Conservation (phyloP, 2,113 vertebrate species). For the Cairina moschata region DNA sequence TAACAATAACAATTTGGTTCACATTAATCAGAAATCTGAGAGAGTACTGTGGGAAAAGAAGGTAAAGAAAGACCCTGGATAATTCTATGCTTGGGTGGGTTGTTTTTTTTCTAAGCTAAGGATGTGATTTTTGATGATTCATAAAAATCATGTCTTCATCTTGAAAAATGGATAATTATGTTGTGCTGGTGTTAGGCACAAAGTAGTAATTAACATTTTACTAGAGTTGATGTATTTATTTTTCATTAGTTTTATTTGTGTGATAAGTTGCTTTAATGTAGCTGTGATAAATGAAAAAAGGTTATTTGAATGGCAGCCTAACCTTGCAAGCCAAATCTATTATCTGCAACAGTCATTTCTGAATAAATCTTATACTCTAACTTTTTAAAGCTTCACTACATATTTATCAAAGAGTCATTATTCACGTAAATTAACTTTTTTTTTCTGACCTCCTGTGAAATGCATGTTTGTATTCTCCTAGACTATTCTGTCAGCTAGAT, state of each 20-base stretch:
- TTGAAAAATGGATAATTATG: conserved; percentile 40
- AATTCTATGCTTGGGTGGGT: neutral
- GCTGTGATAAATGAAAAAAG: neutral
- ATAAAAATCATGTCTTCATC: neutral
- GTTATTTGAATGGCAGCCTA: conserved; percentile 9
- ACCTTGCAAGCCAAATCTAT: neutral
- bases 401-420: conserved; percentile 9
- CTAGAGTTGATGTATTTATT: neutral
- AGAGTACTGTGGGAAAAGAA: neutral
- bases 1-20: neutral
- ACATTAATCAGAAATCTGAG: conserved; percentile 1
- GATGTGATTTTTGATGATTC: conserved; percentile 2
- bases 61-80: neutral
- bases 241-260: conserved; percentile 10
- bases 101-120: conserved; percentile 28
- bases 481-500: conserved; percentile 26
- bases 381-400: neutral
- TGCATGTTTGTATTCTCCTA: neutral
- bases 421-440: conserved; percentile 25
- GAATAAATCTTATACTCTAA: neutral
- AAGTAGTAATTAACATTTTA: conserved; percentile 57
- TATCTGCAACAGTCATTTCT: neutral
- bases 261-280: conserved; percentile 11
- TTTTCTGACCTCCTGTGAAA: neutral
- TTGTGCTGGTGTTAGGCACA: conserved; percentile 1